These are phyloP conservation scores for Colostygia pectinataria DNA, from an alignment of 2,888 invertebrate species.

Conservation along the genomic window DNA sequence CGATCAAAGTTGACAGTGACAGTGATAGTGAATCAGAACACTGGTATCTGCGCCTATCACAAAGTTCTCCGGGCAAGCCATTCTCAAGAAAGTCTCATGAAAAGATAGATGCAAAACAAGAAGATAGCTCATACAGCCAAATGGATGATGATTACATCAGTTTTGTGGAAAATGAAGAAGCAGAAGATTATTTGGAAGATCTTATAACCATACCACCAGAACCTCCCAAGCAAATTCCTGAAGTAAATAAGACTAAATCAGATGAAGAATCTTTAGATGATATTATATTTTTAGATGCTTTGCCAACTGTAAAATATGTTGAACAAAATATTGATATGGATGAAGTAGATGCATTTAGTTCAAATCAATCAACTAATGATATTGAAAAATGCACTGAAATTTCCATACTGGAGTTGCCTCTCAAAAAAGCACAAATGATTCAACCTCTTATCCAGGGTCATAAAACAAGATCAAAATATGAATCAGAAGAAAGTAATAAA, in stretches of 20 bases:
- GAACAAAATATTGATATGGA: conserved; percentile 33
- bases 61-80: conserved; percentile 70
- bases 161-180: conserved; percentile 43
- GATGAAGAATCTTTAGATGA: conserved; percentile 39
- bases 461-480: conserved; percentile 41
- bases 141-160: conserved; percentile 50
- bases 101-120: conserved; percentile 39
- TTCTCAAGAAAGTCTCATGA: conserved; percentile 47
- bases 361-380: conserved; percentile 28
- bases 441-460: conserved; percentile 48
- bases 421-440: conserved; percentile 59
- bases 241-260: conserved; percentile 13
- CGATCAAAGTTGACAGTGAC: conserved; percentile 65
- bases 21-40: conserved; percentile 80
- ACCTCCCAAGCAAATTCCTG: conserved; percentile 29
- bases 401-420: conserved; percentile 13
- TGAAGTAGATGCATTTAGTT: conserved; percentile 45
- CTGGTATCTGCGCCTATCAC: conserved; percentile 79
- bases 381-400: conserved; percentile 26
- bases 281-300: conserved; percentile 34
- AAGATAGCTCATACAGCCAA: conserved; percentile 71
- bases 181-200: conserved; percentile 58
- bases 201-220: conserved; percentile 51
- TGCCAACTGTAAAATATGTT: conserved; percentile 14
- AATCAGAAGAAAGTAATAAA: conserved; percentile 51